A percentile compares a stretch with the other conserved stretches of the same genome.
These are phyloP conservation scores for Brachionus manjavacas DNA, from an alignment of 1,140 invertebrate species.

Conservation along the genomic window DNA sequence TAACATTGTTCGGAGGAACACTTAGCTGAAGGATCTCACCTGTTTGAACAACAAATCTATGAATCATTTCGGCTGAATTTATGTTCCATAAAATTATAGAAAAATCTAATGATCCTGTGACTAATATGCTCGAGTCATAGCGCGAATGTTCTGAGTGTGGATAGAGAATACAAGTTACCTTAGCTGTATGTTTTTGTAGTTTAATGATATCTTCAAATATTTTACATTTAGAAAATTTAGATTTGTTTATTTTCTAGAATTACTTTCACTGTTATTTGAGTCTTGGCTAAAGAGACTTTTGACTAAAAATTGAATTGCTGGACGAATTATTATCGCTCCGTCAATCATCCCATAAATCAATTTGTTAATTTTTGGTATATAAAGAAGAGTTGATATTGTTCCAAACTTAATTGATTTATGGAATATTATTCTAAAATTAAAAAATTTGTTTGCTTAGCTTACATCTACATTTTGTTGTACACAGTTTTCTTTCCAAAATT, in stretches of 20 bases:
- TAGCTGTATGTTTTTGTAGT: constrained; percentile 79
- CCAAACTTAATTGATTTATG: constrained; percentile 3
- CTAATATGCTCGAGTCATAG: constrained; percentile 82
- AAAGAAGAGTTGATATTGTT: constrained; percentile 60
- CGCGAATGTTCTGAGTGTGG: constrained; percentile 84
- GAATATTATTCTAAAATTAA: constrained; percentile 56
- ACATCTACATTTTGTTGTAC: not conserved
- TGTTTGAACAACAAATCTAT: constrained; percentile 93
- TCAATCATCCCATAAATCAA: constrained; percentile 89
- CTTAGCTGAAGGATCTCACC: constrained; percentile 75
- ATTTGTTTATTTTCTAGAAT: not conserved
- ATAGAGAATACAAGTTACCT: constrained; percentile 90
- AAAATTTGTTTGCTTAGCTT: not conserved
- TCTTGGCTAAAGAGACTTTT: constrained; percentile 71
- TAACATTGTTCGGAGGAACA: constrained; percentile 84
- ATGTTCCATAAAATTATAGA: constrained; percentile 96
- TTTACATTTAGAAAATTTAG: constrained; percentile 65
- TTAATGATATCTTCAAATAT: constrained; percentile 47
- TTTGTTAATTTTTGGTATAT: constrained; percentile 82
- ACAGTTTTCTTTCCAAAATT: constrained; percentile 70
- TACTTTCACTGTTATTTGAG: constrained; percentile 17
- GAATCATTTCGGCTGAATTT: constrained; percentile 77
- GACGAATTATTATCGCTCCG: constrained; percentile 91
- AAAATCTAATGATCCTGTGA: constrained; percentile 95
- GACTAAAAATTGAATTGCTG: constrained; percentile 86